Percentiles rank a stretch among this genome's conserved stretches.
Evolutionary conservation across 2,888 invertebrate genomes (phyloP).

Genomic region (Mystacides longicornis): DNA sequence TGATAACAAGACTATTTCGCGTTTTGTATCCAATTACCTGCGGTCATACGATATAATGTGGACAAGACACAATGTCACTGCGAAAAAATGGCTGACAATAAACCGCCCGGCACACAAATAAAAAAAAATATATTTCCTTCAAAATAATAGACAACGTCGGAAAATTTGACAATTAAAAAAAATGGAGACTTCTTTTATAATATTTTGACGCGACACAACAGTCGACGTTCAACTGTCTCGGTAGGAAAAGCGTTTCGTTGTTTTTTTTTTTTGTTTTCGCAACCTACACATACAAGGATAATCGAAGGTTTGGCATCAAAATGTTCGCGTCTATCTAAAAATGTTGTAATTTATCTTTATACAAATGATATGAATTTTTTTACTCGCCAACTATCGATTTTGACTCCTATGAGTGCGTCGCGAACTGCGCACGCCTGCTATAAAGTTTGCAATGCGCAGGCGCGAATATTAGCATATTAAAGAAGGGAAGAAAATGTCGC

Average conservation of each 20-base stretch:
- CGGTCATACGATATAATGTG: slow-evolving; percentile 7
- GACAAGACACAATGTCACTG: slow-evolving; percentile 13
- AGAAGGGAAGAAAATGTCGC: no score
- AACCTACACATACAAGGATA: not conserved
- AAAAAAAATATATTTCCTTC: not conserved
- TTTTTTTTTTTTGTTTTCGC: slow-evolving; percentile 1
- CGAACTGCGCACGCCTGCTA: slow-evolving; percentile 12
- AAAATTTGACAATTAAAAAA: not conserved
- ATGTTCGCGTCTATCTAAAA: not conserved
- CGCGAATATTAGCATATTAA: not conserved
- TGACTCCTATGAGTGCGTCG: not conserved
- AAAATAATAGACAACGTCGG: not conserved
- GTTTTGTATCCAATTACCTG: slow-evolving; percentile 23
- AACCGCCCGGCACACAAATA: not conserved
- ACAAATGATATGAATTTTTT: not conserved
- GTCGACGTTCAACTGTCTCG: not conserved
- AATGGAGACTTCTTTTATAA: not conserved
- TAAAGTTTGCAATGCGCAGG: slow-evolving; percentile 9
- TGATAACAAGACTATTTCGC: no score
- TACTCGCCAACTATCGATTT: not conserved
- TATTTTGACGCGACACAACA: not conserved
- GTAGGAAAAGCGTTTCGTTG: not conserved
- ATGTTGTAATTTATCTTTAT: not conserved
- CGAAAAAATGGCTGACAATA: not conserved
- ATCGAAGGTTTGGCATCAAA: not conserved